Evolutionary conservation across 2,113 vertebrate genomes (phyloP).

Genomic region (Bufo gargarizans): DNA sequence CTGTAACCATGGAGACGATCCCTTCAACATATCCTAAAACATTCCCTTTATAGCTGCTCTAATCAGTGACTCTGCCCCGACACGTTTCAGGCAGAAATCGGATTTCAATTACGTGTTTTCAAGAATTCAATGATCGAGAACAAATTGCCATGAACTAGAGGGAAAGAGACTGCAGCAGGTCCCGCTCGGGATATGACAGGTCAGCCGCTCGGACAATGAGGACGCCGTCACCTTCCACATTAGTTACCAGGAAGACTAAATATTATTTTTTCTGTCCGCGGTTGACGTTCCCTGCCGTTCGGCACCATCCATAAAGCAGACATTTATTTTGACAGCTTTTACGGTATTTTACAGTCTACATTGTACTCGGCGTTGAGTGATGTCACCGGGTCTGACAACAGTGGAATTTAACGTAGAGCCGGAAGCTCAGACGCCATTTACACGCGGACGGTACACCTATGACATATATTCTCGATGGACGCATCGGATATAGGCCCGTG

Average conservation of each 20-base stretch:
- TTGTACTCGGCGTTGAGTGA: too few relatives aligned
- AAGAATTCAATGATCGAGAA: conserved; percentile 20
- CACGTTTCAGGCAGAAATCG: background rate
- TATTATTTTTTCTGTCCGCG: conserved; percentile 26
- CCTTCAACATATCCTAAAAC: background rate
- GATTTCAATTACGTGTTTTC: background rate
- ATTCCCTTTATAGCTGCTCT: background rate
- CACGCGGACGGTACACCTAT: too few relatives aligned
- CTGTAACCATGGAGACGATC: background rate
- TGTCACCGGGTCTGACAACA: too few relatives aligned
- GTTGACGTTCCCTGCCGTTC: background rate
- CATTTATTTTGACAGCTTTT: conserved; percentile 45
- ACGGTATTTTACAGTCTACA: background rate
- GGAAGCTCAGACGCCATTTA: too few relatives aligned
- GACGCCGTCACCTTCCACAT: background rate
- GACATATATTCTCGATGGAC: too few relatives aligned
- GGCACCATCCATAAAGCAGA: background rate
- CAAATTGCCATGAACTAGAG: conserved; percentile 35
- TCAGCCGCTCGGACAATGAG: background rate
- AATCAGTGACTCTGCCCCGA: background rate
- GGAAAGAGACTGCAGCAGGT: conserved; percentile 40
- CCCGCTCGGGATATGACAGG: conserved; percentile 41
- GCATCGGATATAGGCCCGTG: too few relatives aligned
- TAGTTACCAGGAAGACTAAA: background rate
- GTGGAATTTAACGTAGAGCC: too few relatives aligned